Percentiles rank a stretch among this genome's conserved stretches.
phyloP scores from a whole-genome alignment of 2,888 invertebrate species.

The Andrena bicolor region DNA sequence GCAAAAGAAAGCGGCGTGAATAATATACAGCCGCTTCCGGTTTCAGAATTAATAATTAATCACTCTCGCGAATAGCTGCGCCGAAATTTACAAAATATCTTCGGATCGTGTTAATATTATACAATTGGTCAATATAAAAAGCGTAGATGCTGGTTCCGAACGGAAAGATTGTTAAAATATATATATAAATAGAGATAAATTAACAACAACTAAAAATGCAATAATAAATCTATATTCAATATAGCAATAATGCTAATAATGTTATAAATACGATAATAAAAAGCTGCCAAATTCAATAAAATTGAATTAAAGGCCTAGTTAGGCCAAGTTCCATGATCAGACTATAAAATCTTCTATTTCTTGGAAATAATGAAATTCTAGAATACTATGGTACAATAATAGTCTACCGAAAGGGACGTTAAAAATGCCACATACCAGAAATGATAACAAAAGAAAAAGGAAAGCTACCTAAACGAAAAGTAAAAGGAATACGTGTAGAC shows the following conservation, averaged over 20 bases:
- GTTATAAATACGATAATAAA: conserved; percentile 41
- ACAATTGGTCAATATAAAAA: conserved; percentile 44
- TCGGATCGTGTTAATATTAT: conserved; percentile 48
- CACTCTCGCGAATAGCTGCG: conserved; percentile 11
- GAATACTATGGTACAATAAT: neutral
- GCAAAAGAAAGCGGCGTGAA: neutral
- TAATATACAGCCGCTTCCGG: conserved; percentile 26
- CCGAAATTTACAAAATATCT: conserved; percentile 18
- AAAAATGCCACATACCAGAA: conserved; percentile 42
- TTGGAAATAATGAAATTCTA: conserved; percentile 17
- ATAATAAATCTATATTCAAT: conserved; percentile 37
- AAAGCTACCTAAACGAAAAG: neutral
- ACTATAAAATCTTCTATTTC: conserved; percentile 10
- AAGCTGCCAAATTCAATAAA: conserved; percentile 53
- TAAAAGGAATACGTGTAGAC: conserved; percentile 9
- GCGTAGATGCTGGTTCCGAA: conserved; percentile 28
- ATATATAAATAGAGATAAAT: conserved; percentile 57
- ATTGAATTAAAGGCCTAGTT: conserved; percentile 58
- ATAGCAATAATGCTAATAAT: conserved; percentile 32
- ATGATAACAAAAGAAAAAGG: neutral
- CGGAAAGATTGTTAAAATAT: conserved; percentile 34
- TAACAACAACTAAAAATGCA: conserved; percentile 54
- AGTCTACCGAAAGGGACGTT: neutral
- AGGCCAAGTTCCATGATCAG: conserved; percentile 58
- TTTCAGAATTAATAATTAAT: conserved; percentile 23